phyloP scores from a whole-genome alignment of 2,888 invertebrate species.

The Podabrus alpinus region DNA sequence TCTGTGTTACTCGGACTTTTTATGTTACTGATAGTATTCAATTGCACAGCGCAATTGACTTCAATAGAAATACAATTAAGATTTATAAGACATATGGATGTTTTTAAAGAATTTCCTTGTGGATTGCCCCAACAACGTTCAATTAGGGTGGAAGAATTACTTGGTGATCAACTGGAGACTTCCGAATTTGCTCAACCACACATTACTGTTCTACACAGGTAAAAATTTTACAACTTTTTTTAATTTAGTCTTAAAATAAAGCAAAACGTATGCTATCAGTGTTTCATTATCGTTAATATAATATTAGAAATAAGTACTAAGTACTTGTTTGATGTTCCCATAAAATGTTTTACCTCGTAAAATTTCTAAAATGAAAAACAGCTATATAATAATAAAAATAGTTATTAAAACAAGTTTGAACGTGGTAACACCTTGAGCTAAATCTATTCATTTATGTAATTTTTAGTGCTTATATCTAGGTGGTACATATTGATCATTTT shows the following conservation, averaged over 20 bases:
- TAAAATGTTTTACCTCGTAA: not conserved
- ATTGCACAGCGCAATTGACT: conserved; percentile 13
- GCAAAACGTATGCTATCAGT: not conserved
- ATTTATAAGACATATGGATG: conserved; percentile 15
- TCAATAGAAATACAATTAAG: not conserved
- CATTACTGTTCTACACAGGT: conserved; percentile 31
- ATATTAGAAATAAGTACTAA: no score
- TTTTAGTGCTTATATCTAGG: not conserved
- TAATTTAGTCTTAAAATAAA: not conserved
- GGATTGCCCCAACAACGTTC: conserved; percentile 25
- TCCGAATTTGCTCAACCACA: conserved; percentile 23
- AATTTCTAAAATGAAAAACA: not conserved
- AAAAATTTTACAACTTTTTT: not conserved
- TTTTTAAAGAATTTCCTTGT: conserved; percentile 22
- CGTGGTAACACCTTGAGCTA: not conserved
- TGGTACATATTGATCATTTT: not conserved
- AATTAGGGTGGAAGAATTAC: conserved; percentile 18
- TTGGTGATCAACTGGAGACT: conserved; percentile 14
- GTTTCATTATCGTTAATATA: not conserved
- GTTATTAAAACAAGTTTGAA: not conserved
- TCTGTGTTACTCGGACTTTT: conserved; percentile 19
- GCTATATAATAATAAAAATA: not conserved
- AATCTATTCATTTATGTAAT: not conserved
- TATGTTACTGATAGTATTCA: conserved; percentile 21
- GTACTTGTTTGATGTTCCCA: no score